Base-by-base conservation (phyloP, 2,113 vertebrate species). In the Rhinogobius similis region DNA sequence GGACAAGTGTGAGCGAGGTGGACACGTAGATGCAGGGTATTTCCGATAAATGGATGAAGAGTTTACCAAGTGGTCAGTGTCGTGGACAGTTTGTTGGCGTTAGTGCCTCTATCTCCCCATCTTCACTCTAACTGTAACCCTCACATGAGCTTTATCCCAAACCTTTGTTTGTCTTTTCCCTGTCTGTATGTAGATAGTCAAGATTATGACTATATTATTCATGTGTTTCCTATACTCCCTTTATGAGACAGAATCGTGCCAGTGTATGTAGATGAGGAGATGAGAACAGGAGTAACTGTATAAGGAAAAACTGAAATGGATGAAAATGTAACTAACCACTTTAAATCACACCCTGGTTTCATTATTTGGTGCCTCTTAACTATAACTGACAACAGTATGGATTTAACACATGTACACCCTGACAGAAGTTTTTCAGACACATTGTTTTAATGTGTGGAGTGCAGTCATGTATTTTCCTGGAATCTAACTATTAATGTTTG, bases 331-430 rank as follows among this genome's bases (percentile, higher is more conserved):
- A 75, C 53, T 63, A 73, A 68, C 73, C 73, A 46, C 52, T 63
- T 68, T 75, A 27, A 63, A 52, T 75, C 65, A 78, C 62, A 68
- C 75, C 41, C 70, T 53, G 11, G 23, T 23, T 65, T 62, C 70
- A 21, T 62, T 78, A 46, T 85, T 75, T 74, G 70, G 86, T 86
- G 84, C 84, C 79, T 86, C 77, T 24, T 68, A 72, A 20, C 41
- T 43, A 2, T 14, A 4, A 38, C 70, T 63, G 73, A 59, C 50
- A 62, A 56, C 50, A 62, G 24, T 71, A 16, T 41, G 2, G 63
- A 32, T 62, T 68, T 13, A 68, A 70, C 36, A 26, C 8, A n/a
- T 71, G 48, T 23, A 39, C 68, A 65, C 72, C n/a, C 38, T 48
- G 65, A 56, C 79, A 43, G 53, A 62, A 68, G 48, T 50, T 64